phyloP scores from a whole-genome alignment of 1,140 invertebrate genomes.

The Heterodera schachtii region DNA sequence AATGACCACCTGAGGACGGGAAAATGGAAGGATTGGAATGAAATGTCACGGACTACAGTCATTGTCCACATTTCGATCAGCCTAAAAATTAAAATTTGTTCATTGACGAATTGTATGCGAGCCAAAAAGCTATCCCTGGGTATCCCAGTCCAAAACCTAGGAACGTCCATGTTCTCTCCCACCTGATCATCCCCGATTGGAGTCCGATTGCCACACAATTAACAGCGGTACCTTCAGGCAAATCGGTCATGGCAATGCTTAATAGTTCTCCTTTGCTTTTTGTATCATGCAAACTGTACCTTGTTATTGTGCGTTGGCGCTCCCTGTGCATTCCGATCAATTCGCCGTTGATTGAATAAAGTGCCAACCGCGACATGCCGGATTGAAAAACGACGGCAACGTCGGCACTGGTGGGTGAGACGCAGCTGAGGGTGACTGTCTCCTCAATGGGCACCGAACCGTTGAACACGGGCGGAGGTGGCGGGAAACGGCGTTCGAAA shows the following conservation, averaged over 20 bases:
- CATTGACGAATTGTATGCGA: no score
- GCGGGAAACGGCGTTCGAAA: constrained; percentile 27
- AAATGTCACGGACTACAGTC: constrained; percentile 44
- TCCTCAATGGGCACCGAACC: constrained; percentile 30
- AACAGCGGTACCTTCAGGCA: constrained; percentile 46
- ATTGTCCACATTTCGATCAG: constrained; percentile 50
- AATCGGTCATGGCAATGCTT: constrained; percentile 50
- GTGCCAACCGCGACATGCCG: constrained; percentile 31
- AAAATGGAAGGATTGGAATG: constrained; percentile 25
- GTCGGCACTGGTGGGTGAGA: constrained; percentile 43
- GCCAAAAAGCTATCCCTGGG: no score
- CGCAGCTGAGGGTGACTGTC: constrained; percentile 48
- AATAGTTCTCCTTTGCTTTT: not conserved
- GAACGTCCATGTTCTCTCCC: not conserved
- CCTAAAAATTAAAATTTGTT: not conserved
- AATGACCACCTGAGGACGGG: constrained; percentile 41
- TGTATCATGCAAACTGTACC: not conserved
- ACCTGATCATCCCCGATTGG: constrained; percentile 40
- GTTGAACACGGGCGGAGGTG: constrained; percentile 23
- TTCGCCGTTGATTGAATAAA: constrained; percentile 53
- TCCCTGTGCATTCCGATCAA: constrained; percentile 46
- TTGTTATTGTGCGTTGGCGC: constrained; percentile 39
- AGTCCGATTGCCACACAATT: constrained; percentile 53
- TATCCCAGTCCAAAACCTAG: no score
- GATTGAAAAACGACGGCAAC: constrained; percentile 49